Evolutionary conservation across 2,888 invertebrate genomes (phyloP).

Genomic region (Drosophila anomelani): DNA sequence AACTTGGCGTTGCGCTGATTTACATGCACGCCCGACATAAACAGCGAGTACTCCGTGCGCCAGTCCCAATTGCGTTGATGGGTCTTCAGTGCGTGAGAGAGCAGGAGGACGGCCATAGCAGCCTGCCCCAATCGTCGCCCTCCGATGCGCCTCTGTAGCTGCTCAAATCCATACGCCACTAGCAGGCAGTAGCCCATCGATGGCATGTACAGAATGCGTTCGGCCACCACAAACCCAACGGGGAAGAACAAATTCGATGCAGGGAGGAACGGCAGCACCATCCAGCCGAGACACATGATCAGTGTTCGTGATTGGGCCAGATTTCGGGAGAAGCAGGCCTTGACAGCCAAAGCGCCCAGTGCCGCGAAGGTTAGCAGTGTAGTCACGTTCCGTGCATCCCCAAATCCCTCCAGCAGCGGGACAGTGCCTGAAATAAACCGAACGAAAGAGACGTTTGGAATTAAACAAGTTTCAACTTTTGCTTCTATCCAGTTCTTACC

Average conservation of each 20-base stretch:
- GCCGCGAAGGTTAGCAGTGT: conserved; percentile 89
- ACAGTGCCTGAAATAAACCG: conserved; percentile 84
- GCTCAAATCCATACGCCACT: conserved; percentile 93
- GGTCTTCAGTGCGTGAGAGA: conserved; percentile 94
- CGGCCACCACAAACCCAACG: conserved; percentile 98
- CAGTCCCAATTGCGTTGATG: conserved; percentile 96
- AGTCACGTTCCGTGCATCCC: conserved; percentile 92
- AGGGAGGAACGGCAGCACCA: conserved; percentile 96
- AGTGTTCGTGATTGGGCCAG: conserved; percentile 88
- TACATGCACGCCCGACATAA: conserved; percentile 93
- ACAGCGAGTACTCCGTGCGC: conserved; percentile 96
- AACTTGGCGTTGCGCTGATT: conserved; percentile 97
- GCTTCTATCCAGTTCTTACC: conserved; percentile 83
- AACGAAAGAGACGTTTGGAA: background rate
- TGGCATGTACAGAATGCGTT: conserved; percentile 97
- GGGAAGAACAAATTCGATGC: conserved; percentile 99
- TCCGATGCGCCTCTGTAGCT: conserved; percentile 83
- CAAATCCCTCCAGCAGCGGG: conserved; percentile 91
- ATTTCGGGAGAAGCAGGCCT: conserved; percentile 86
- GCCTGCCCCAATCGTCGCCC: conserved; percentile 46
- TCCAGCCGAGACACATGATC: conserved; percentile 92
- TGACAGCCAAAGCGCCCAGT: conserved; percentile 85
- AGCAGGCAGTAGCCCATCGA: conserved; percentile 99
- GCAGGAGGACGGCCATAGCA: conserved; percentile 87
- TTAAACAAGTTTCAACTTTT: background rate